Evolutionary conservation across 2,888 invertebrate species (phyloP).

Genomic region (Unio pictorum): DNA sequence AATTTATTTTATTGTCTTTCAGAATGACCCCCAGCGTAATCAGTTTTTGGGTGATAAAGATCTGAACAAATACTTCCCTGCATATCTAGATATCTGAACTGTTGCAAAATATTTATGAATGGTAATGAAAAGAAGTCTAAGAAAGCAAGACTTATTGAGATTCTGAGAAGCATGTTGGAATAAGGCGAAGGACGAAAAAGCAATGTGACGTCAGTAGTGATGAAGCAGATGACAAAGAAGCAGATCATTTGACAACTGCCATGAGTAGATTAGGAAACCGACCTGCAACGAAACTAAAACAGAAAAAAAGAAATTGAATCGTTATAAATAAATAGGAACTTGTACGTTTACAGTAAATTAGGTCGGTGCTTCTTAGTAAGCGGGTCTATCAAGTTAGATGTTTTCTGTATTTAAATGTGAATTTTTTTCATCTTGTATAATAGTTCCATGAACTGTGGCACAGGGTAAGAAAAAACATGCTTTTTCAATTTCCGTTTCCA

Average conservation of each 20-base stretch:
- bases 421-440: no score
- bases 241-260: not conserved
- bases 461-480: no score
- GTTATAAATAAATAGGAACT: not conserved
- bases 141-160: not conserved
- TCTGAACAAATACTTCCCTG: conserved; percentile 1
- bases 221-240: not conserved
- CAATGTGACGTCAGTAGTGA: not conserved
- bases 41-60: not conserved
- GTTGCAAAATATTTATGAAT: not conserved
- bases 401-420: no score
- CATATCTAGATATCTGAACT: not conserved
- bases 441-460: no score
- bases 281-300: not conserved
- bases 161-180: not conserved
- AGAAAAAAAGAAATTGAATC: not conserved
- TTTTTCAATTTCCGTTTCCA: no score
- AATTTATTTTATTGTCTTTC: not conserved
- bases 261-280: not conserved
- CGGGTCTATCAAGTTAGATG: no score
- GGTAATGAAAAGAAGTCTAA: no score
- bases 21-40: not conserved
- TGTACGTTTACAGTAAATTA: no score
- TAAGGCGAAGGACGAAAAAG: no score
- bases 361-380: no score